Conservation (phyloP, 2,888 invertebrate species). For the Congeria kusceri region DNA sequence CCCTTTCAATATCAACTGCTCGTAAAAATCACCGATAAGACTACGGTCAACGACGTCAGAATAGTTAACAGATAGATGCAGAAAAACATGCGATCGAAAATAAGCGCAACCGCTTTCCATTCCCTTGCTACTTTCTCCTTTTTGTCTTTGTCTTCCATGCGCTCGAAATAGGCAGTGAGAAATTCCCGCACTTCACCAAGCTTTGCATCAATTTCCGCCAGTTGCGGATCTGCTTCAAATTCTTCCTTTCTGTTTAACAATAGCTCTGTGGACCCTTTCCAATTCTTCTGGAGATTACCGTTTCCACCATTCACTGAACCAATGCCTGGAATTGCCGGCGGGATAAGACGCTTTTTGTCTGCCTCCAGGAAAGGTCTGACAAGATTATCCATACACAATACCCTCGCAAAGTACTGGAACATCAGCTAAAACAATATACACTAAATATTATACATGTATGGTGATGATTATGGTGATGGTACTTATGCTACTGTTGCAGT, state of each 20-base stretch:
- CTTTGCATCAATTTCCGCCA: conserved; percentile 74
- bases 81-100: conserved; percentile 84
- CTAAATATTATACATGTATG: too few species aligned
- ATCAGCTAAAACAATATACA: conserved; percentile 71
- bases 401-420: conserved; percentile 79
- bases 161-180: conserved; percentile 72
- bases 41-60: conserved; percentile 79
- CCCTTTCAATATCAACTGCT: conserved; percentile 55
- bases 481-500: too few species aligned
- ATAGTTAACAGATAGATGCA: conserved; percentile 81
- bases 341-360: conserved; percentile 60
- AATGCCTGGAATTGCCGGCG: conserved; percentile 54
- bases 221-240: conserved; percentile 64
- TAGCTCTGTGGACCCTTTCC: conserved; percentile 68
- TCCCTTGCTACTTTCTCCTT: conserved; percentile 80
- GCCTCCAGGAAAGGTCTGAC: conserved; percentile 74
- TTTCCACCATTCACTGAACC: conserved; percentile 72
- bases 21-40: conserved; percentile 74
- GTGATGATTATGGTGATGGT: too few species aligned
- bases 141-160: conserved; percentile 80
- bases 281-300: conserved; percentile 69
- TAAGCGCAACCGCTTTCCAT: conserved; percentile 84
- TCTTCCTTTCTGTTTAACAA: conserved; percentile 55
- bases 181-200: conserved; percentile 77
- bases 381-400: conserved; percentile 81